phyloP scores from a whole-genome alignment of 2,888 invertebrate genomes.

The Epinotia demarniana region DNA sequence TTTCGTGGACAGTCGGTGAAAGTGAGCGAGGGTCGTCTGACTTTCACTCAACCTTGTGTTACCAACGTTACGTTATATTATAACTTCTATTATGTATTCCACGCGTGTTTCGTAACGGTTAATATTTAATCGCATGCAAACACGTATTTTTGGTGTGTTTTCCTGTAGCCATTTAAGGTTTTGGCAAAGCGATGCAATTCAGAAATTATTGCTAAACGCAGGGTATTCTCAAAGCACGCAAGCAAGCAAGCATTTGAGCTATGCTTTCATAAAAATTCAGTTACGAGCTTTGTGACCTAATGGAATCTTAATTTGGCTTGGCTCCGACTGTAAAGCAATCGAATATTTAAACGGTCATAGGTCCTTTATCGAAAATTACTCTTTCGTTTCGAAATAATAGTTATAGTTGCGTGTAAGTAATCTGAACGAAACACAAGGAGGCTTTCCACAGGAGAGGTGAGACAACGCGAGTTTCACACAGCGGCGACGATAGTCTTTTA shows the following conservation, averaged over 20 bases:
- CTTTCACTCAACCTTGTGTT: constrained; percentile 78
- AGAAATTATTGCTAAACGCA: neutral
- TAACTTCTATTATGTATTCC: constrained; percentile 52
- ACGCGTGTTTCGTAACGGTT: constrained; percentile 54
- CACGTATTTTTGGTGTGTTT: constrained; percentile 9
- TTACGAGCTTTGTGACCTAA: neutral
- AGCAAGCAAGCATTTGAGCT: neutral
- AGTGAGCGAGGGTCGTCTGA: constrained; percentile 60
- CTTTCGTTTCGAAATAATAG: too few species aligned
- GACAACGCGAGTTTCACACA: too few species aligned
- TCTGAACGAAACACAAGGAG: too few species aligned
- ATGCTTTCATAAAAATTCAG: neutral
- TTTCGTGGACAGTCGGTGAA: constrained; percentile 59
- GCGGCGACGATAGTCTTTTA: too few species aligned
- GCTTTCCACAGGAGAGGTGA: too few species aligned
- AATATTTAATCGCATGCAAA: constrained; percentile 30
- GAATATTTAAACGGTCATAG: too few species aligned
- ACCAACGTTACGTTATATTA: constrained; percentile 69
- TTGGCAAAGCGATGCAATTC: neutral
- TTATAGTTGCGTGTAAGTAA: too few species aligned
- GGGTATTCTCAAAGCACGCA: neutral
- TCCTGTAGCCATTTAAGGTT: constrained; percentile 23
- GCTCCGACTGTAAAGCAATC: neutral
- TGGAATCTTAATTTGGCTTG: neutral
- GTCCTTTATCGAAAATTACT: too few species aligned